Conservation (phyloP, 1,140 invertebrate species). For the Leptestheria dahalacensis region DNA sequence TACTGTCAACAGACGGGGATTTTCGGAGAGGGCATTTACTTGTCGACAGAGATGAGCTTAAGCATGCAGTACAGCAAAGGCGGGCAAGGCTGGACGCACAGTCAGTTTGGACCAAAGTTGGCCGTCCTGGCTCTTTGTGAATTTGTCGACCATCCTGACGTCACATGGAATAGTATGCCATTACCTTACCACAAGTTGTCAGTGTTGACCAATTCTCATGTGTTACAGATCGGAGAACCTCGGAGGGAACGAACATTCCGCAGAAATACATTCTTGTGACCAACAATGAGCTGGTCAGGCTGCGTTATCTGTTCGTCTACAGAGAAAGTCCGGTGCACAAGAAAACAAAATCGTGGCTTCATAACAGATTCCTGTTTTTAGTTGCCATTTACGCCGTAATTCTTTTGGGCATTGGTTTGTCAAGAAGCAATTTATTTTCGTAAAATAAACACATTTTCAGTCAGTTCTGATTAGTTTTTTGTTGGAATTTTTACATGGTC, state of each 20-base stretch:
- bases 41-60: slow-evolving; percentile 52
- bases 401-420: not conserved
- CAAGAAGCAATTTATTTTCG: not conserved
- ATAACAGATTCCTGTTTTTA: not conserved
- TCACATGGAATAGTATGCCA: slow-evolving; percentile 26
- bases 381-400: not conserved
- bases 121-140: slow-evolving; percentile 63
- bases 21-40: slow-evolving; percentile 57
- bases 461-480: not conserved
- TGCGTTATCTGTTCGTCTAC: slow-evolving; percentile 63
- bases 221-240: not conserved
- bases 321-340: not conserved
- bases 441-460: not conserved
- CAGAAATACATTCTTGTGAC: slow-evolving; percentile 55
- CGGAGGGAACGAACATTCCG: slow-evolving; percentile 25
- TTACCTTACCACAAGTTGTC: not conserved
- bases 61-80: slow-evolving; percentile 50
- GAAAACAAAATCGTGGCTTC: not conserved
- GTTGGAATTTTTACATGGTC: slow-evolving; percentile 1
- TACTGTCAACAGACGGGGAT: slow-evolving; percentile 46
- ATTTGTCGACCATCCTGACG: slow-evolving; percentile 51
- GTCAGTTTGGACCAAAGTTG: slow-evolving; percentile 48
- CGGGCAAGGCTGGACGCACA: slow-evolving; percentile 53
- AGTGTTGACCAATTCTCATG: not conserved
- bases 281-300: slow-evolving; percentile 55